Evolutionary conservation across 2,797 vertebrate species (phyloP), one percentile per base, ranked within the genome.

Genomic region (Clamator glandarius): DNA sequence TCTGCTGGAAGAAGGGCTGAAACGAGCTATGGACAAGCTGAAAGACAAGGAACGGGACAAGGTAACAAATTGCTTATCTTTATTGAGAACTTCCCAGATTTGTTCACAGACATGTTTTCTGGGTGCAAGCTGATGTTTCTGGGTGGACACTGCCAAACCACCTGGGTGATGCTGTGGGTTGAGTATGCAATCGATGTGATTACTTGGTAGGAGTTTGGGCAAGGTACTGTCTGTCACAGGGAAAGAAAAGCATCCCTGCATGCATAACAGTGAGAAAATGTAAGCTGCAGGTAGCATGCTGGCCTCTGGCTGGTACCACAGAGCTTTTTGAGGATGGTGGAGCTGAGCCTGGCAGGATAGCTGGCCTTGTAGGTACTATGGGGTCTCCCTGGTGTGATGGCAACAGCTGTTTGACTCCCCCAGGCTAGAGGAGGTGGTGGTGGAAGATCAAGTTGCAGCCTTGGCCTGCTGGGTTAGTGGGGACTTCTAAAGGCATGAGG

Each of bases 1-100:
- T 88, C 98, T 99, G 75, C 97, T 99, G 96, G 98, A 99, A 9
- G 99, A 99, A 91, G 99, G 99, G 5, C 97, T 99, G 70, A 99
- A 98, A 96, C 98, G 99, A 87, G 98, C 98, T n/a, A 99, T 99
- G 99, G 99, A 99, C 98, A 99, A 99, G 89, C 97, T 99, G 94
- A 98, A 98, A 62, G 99, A 99, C 79, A 99, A 99, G 95, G 99
- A 98, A 69, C 97, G 99, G 90, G 99, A 99, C 96, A 99, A 99
- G 99, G 99, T 99, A 46, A 80, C 14, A 17, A 8, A 29, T 23
- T 39, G 24, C 7, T 63, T 57, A 13, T 72, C 21, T 89, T 31
- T 23, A 25, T 36, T 79, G 14, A 83, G 31, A 21, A 23, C 55
- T n/a, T 83, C 24, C 11, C 52, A 33, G 16, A 51, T 29, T 28